Base-by-base conservation (phyloP, 2,113 vertebrate genomes). In the Ammodramus savannarum region DNA sequence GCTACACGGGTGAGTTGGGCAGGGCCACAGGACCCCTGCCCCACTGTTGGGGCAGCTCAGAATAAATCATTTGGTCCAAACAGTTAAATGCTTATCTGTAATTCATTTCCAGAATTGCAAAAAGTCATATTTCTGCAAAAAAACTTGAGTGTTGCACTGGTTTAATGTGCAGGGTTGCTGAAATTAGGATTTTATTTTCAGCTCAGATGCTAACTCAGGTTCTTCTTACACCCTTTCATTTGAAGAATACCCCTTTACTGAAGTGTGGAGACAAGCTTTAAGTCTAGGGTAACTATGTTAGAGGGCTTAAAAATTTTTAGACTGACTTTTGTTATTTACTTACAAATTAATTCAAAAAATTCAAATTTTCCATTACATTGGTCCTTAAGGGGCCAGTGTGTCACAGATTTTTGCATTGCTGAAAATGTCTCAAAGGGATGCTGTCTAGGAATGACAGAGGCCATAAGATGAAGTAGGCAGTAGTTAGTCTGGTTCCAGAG, bases 1-100 rank as follows among this genome's bases (percentile, higher is more conserved):
- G 2, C 18, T 44, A 3, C 1, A 2, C 0, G 0, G 8, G 8
- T 10, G 49, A 3, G 2, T 22, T 21, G 16, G 54, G 46, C 26
- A n/a, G 21, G 4, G 23, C 51, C 4, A 5, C 20, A 3, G n/a
- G 14, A 32, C 31, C 7, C 8, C 23, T 43, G 15, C 21, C 38
- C 8, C n/a, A 8, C 29, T 13, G 7, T 1, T 21, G 18, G 51
- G 44, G 11, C 34, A 85, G 36, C 41, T 73, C 23, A 73, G 46
- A 65, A 79, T 10, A 36, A 77, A 8, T 12, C 2, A 51, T 77
- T 68, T 79, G 29, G 15, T 89, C 38, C 32, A 32, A 43, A 17
- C 21, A 57, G 8, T 72, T 84, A 63, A 65, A 44, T 44, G 9
- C 12, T 5, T 34, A 16, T 14, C 23, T 48, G 29, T 46, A 54